Conservation (phyloP, 2,797 vertebrate genomes). For the Gobionotothen gibberifrons region DNA sequence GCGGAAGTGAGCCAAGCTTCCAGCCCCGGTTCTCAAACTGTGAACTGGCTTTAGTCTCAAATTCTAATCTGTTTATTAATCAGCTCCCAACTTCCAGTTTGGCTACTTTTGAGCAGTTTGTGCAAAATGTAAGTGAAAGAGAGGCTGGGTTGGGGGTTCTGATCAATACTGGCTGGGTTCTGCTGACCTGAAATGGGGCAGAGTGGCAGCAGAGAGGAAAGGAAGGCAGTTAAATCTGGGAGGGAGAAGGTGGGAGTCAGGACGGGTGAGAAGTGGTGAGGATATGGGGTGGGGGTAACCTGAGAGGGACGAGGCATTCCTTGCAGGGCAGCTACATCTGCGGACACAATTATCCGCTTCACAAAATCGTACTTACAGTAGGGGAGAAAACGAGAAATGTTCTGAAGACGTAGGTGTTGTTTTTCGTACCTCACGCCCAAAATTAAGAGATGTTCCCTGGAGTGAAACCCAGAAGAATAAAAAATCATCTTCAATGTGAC, state of each 20-base stretch:
- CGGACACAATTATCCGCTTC: constrained; percentile 81
- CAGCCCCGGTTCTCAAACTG: constrained; percentile 52
- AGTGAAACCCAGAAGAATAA: not conserved
- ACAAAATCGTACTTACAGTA: constrained; percentile 65
- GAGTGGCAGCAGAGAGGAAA: constrained; percentile 9
- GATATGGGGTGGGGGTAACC: constrained; percentile 75
- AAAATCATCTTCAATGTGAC: constrained; percentile 7
- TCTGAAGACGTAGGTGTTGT: not conserved
- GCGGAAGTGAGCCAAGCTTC: constrained; percentile 48
- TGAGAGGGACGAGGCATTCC: constrained; percentile 83
- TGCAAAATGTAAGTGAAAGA: constrained; percentile 6
- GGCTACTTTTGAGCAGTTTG: constrained; percentile 39
- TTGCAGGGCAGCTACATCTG: constrained; percentile 84
- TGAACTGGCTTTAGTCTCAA: constrained; percentile 25
- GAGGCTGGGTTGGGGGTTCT: not conserved
- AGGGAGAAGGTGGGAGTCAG: constrained; percentile 62
- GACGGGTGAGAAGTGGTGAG: constrained; percentile 58
- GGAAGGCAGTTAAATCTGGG: constrained; percentile 53
- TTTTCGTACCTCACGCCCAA: not conserved
- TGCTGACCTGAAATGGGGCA: constrained; percentile 37
- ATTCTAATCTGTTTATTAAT: constrained; percentile 49
- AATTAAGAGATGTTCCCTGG: not conserved
- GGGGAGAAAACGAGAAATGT: not conserved
- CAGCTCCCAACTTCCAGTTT: constrained; percentile 30
- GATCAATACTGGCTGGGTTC: constrained; percentile 6